Evolutionary conservation across 2,888 invertebrate genomes (phyloP).

Genomic region (Stictocephala bisonia): DNA sequence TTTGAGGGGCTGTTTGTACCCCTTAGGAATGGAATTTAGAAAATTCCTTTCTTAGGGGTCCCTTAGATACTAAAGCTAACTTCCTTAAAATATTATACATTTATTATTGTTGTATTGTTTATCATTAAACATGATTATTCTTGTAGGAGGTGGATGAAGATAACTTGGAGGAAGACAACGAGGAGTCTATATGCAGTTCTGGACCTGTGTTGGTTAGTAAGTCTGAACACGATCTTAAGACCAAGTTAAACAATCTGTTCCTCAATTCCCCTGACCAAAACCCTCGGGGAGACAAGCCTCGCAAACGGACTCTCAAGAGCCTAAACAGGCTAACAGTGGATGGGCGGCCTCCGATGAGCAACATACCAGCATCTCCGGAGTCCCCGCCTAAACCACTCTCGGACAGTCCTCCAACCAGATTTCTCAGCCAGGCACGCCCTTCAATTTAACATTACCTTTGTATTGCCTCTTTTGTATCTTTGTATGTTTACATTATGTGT

Average conservation of each 20-base stretch:
- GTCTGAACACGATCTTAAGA: constrained; percentile 22
- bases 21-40: too few relatives aligned
- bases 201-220: constrained; percentile 1
- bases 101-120: not conserved
- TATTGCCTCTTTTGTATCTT: constrained; percentile 13
- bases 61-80: too few relatives aligned
- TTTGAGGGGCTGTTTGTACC: too few relatives aligned
- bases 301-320: constrained; percentile 25
- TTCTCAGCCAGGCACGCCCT: not conserved
- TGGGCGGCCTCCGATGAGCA: constrained; percentile 1
- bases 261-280: too few relatives aligned
- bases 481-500: constrained; percentile 26
- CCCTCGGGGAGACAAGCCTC: not conserved
- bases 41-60: too few relatives aligned
- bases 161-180: constrained; percentile 9
- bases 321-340: constrained; percentile 30
- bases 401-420: not conserved
- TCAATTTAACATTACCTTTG: constrained; percentile 1
- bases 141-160: constrained; percentile 25
- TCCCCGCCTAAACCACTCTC: not conserved
- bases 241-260: constrained; percentile 5
- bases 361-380: constrained; percentile 14
- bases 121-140: not conserved
- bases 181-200: not conserved
- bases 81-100: too few relatives aligned